Evolutionary conservation across 2,797 vertebrate species (phyloP), one percentile per base, ranked within the genome.

Genomic region (Eospalax fontanierii): DNA sequence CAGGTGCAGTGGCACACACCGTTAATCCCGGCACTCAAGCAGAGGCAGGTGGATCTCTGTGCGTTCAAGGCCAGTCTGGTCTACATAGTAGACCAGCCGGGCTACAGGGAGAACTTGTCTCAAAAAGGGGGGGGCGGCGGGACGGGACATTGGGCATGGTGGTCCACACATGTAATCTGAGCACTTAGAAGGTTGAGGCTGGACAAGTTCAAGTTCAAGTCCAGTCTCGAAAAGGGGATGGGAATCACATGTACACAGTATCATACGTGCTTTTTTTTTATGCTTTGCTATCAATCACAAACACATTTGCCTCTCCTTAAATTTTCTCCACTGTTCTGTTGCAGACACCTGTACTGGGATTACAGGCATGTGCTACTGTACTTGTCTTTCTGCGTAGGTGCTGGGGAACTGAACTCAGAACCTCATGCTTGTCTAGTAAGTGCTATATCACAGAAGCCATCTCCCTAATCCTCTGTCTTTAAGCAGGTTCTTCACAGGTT

Each of bases 191-290:
- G 11, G 50, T 50, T 74, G 54, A 24, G 54, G 11, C 19, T 61
- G 59, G 19, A 73, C 30, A 40, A 59, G 22, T 26, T 40, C 54
- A 73, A 26, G 22, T 54, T 73, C n/a, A 71, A 59, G 10, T 14
- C 70, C 18, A 40, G 35, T 61, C 84, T 74, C 35, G 74, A 73
- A 65, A 40, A 38, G 10, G 26, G 57, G 26, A 54, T 19, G 54
- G 4, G 11, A 21, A 40, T 35, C 38, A n/a, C 61, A 35, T 61
- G 4, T 46, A 90, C 10, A 90, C 7, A 84, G 9, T 89, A 95
- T 76, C 73, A 38, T 83, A 71, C 30, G 16, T 76, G 33, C 54
- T 94, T 93, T 18, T 94, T 93, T 18, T 61, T 90, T 50, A 71
- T 61, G 8, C 38, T 87, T 88, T 61, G 73, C 28, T 78, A 75